A percentile compares a stretch with the other conserved stretches of the same genome.
Evolutionary conservation across 2,888 invertebrate genomes (phyloP).

Genomic region (Tetropium fuscum): DNA sequence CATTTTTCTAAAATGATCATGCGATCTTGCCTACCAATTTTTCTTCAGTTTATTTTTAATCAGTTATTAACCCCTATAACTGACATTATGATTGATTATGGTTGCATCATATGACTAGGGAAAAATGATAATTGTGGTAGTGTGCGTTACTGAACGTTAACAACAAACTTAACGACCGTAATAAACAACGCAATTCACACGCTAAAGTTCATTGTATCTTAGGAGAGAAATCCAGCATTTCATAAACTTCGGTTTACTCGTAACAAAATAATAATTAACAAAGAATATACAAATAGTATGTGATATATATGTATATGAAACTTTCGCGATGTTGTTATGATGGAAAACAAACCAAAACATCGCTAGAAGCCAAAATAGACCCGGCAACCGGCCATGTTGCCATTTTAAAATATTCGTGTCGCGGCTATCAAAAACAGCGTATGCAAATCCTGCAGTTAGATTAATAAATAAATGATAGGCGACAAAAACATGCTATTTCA

Average conservation of each 20-base stretch:
- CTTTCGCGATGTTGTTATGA: conserved; percentile 17
- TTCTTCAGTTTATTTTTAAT: no score
- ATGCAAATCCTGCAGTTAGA: neutral
- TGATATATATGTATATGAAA: no score
- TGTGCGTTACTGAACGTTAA: no score
- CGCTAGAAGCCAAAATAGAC: conserved; percentile 20
- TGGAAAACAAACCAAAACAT: conserved; percentile 26
- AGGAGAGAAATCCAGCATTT: conserved; percentile 23
- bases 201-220: conserved; percentile 27
- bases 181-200: conserved; percentile 12
- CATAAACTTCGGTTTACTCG: conserved; percentile 10
- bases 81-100: no score
- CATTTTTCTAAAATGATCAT: no score
- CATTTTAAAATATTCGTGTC: neutral
- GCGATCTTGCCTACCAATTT: no score
- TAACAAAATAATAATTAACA: conserved; percentile 21
- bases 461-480: no score
- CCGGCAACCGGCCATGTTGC: conserved; percentile 7
- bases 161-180: conserved; percentile 3
- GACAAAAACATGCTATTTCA: no score
- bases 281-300: conserved; percentile 22
- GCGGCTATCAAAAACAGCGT: neutral
- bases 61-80: no score
- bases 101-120: no score
- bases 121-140: no score